Conservation (phyloP, 2,797 vertebrate genomes). For the Diplodus sargus region DNA sequence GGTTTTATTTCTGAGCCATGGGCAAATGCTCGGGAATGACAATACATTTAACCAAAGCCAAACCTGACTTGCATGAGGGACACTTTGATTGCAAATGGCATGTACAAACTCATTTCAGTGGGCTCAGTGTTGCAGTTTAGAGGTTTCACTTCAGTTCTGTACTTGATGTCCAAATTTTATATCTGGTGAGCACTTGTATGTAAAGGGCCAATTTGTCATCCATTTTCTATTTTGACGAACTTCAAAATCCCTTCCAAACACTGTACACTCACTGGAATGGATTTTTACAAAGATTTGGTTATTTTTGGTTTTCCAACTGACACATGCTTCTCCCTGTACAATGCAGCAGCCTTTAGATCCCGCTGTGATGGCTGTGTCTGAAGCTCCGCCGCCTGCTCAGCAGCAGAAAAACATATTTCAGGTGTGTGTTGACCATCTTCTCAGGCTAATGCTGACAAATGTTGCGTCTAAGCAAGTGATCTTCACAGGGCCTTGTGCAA, state of each 20-base stretch:
- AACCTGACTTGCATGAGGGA: slow-evolving; percentile 49
- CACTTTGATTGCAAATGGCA: neutral
- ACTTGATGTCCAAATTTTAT: slow-evolving; percentile 7
- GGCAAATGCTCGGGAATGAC: neutral
- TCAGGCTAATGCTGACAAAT: neutral
- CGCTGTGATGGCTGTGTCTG: slow-evolving; percentile 86
- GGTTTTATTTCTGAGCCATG: neutral
- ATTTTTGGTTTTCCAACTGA: neutral
- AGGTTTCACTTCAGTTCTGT: slow-evolving; percentile 14
- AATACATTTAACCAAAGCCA: neutral
- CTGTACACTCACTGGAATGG: slow-evolving; percentile 15
- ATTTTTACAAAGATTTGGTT: neutral
- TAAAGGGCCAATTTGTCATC: neutral
- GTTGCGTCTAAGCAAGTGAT: neutral
- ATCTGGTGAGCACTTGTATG: neutral
- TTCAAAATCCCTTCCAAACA: neutral
- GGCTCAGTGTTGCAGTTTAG: slow-evolving; percentile 6
- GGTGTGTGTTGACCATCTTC: slow-evolving; percentile 77
- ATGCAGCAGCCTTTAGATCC: slow-evolving; percentile 88
- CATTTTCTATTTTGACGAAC: neutral
- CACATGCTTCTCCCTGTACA: slow-evolving; percentile 21
- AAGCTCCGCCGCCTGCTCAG: slow-evolving; percentile 84
- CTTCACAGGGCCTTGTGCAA: neutral
- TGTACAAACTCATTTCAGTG: slow-evolving; percentile 28
- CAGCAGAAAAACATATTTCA: slow-evolving; percentile 94